Evolutionary conservation across 2,113 vertebrate genomes (phyloP).

Genomic region (Oncorhynchus masou): DNA sequence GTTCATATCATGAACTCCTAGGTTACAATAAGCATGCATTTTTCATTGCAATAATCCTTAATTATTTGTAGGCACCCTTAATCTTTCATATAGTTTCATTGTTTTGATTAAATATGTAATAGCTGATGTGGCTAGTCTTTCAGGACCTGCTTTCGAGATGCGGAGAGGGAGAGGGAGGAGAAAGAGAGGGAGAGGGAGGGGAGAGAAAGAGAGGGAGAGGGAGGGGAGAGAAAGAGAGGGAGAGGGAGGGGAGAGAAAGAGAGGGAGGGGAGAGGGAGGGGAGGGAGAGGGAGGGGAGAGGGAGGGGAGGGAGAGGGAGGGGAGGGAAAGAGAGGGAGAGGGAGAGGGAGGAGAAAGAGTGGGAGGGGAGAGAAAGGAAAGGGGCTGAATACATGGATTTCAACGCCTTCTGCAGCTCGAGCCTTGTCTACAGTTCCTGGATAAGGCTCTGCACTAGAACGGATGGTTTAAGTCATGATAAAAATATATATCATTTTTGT

Average conservation of each 20-base stretch:
- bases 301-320: conserved; percentile 37
- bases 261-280: conserved; percentile 40
- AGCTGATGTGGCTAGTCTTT: conserved; percentile 64
- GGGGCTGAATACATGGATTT: conserved; percentile 55
- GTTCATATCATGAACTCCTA: conserved; percentile 76
- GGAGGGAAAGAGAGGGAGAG: neutral
- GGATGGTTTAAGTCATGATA: neutral
- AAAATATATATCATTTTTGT: neutral
- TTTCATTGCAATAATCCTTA: conserved; percentile 75
- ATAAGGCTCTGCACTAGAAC: neutral
- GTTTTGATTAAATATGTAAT: conserved; percentile 77
- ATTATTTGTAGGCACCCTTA: conserved; percentile 77
- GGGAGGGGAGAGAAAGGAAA: neutral
- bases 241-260: neutral
- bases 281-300: neutral
- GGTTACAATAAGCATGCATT: conserved; percentile 72
- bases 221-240: conserved; percentile 7
- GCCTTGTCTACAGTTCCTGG: conserved; percentile 4
- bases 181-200: conserved; percentile 19
- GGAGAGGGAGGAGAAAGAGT: neutral
- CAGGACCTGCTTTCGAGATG: conserved; percentile 57
- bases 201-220: conserved; percentile 27
- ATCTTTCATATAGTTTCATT: conserved; percentile 75
- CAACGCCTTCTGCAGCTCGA: conserved; percentile 51
- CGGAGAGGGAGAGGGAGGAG: conserved; percentile 35